A percentile compares a stretch with the other conserved stretches of the same genome.
These are phyloP conservation scores for Melanotus villosus DNA, from an alignment of 2,888 invertebrate species.

Conservation along the genomic window DNA sequence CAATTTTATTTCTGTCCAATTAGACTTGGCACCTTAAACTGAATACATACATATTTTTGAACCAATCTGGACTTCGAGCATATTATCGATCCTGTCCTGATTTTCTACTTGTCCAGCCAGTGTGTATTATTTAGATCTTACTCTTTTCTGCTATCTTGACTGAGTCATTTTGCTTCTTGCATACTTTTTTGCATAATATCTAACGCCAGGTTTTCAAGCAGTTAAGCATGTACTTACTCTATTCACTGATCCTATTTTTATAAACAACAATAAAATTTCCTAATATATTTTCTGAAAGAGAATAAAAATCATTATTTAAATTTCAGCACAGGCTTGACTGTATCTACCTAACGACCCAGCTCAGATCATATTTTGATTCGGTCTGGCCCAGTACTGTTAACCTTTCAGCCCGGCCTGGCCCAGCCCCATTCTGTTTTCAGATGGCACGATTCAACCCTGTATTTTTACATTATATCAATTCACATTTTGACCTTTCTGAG, in stretches of 20 bases:
- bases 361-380: slow-evolving; percentile 27
- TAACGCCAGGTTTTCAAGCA: not conserved
- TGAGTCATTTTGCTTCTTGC: slow-evolving; percentile 23
- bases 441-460: slow-evolving; percentile 2
- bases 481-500: not conserved
- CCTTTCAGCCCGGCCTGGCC: slow-evolving; percentile 26
- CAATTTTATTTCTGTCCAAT: not conserved
- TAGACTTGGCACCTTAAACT: not conserved
- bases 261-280: slow-evolving; percentile 15
- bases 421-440: slow-evolving; percentile 11
- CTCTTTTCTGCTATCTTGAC: slow-evolving; percentile 3
- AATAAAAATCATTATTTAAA: slow-evolving; percentile 36
- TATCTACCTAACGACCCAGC: slow-evolving; percentile 23
- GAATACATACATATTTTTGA: not conserved
- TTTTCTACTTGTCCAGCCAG: not conserved
- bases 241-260: slow-evolving; percentile 27
- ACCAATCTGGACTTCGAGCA: not conserved
- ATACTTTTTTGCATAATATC: slow-evolving; percentile 21
- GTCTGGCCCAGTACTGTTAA: slow-evolving; percentile 22
- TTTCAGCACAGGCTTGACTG: slow-evolving; percentile 37
- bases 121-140: not conserved
- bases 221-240: slow-evolving; percentile 38
- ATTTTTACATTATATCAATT: not conserved
- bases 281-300: slow-evolving; percentile 21
- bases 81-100: not conserved